Evolutionary conservation across 1,140 invertebrate species (phyloP).

Genomic region (Tetragnatha versicolor): DNA sequence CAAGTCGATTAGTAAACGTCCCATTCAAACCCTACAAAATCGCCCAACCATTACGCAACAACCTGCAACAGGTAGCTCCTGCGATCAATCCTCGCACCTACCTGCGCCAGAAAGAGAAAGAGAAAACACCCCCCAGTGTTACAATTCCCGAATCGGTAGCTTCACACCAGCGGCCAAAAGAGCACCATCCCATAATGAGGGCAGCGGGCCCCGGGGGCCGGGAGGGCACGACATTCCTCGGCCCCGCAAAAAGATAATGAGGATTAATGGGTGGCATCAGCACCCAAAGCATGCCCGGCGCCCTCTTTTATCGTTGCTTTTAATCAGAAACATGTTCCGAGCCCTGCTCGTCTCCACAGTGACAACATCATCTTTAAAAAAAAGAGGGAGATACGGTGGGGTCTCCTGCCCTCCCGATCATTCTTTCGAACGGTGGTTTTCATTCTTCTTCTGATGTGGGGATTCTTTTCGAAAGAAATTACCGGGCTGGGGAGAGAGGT

Average conservation of each 20-base stretch:
- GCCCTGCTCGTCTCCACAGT: conserved; percentile 15
- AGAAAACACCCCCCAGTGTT: conserved; percentile 40
- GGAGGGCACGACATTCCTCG: conserved; percentile 28
- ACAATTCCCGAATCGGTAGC: conserved; percentile 47
- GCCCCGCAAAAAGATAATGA: conserved; percentile 37
- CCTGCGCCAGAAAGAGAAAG: too few relatives aligned
- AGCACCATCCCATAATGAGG: conserved; percentile 29
- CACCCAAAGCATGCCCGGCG: conserved; percentile 50
- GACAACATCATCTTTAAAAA: conserved; percentile 43
- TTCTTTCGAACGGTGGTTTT: conserved; percentile 2
- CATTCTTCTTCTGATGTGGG: background rate
- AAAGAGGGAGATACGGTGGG: conserved; percentile 14
- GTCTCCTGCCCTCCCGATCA: background rate
- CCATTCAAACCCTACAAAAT: too few relatives aligned
- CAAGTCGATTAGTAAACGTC: too few relatives aligned
- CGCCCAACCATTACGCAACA: too few relatives aligned
- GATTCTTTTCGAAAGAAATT: background rate
- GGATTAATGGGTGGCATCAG: conserved; percentile 52
- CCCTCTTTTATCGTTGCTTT: conserved; percentile 44
- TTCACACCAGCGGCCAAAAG: background rate
- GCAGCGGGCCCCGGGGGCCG: conserved; percentile 17
- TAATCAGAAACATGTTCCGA: conserved; percentile 46
- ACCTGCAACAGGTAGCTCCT: too few relatives aligned
- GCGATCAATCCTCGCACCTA: conserved; percentile 47
- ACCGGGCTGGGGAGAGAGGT: background rate